Percentiles rank a stretch among this genome's conserved stretches.
These are phyloP conservation scores for Aromia moschata DNA, from an alignment of 2,888 invertebrate genomes.

Conservation along the genomic window DNA sequence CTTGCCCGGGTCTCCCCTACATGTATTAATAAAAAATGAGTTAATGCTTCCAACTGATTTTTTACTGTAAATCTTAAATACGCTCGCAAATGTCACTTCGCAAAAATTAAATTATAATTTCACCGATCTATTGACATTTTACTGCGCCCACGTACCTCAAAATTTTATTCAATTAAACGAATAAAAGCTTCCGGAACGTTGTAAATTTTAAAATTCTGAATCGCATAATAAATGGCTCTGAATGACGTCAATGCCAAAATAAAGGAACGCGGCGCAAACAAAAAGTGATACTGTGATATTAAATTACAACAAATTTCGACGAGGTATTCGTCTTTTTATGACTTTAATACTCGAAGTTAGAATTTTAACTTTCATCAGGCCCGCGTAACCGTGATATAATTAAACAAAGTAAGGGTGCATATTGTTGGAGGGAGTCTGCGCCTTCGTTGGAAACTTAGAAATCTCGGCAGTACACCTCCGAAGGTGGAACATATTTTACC, in stretches of 20 bases:
- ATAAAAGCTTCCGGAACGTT: no score
- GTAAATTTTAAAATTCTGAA: conserved; percentile 1
- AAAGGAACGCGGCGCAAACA: not conserved
- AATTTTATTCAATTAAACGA: no score
- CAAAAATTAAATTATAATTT: no score
- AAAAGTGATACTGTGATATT: not conserved
- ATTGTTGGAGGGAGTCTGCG: not conserved
- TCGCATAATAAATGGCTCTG: not conserved
- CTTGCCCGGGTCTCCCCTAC: no score
- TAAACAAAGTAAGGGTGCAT: conserved; percentile 8
- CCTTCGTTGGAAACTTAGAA: conserved; percentile 6
- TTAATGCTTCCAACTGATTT: no score
- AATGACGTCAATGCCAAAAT: not conserved
- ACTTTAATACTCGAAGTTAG: not conserved
- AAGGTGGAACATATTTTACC: conserved; percentile 7
- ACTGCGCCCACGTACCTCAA: no score
- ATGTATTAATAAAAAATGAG: no score
- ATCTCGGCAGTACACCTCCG: not conserved
- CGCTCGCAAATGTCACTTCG: no score
- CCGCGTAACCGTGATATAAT: conserved; percentile 4
- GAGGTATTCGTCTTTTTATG: not conserved
- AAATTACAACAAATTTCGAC: conserved; percentile 5
- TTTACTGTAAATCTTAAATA: no score
- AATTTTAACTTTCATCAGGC: conserved; percentile 6
- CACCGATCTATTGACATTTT: no score